Conservation (phyloP, 35 echinoderm and acorn worm species). For the Chiridota heheva region DNA sequence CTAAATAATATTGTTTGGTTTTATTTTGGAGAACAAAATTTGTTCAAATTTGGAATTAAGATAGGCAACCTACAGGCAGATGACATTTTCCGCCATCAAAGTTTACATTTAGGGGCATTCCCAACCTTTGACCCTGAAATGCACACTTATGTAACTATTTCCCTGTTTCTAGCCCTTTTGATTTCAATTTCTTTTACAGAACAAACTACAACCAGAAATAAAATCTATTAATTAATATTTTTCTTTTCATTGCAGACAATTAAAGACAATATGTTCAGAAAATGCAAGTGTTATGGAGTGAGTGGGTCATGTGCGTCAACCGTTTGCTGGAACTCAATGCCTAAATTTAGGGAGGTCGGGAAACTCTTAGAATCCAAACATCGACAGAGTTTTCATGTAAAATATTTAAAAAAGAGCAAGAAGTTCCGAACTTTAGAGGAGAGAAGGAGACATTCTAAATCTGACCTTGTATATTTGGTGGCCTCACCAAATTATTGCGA, state of each 20-base stretch:
- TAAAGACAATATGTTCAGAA: constrained; percentile 77
- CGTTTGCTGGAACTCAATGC: constrained; percentile 97
- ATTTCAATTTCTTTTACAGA: too few relatives aligned
- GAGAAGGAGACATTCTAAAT: constrained; percentile 46
- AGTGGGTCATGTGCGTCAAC: constrained; percentile 89
- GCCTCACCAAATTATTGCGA: constrained; percentile 73
- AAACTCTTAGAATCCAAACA: constrained; percentile 48
- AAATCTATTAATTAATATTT: neutral
- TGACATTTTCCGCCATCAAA: too few relatives aligned
- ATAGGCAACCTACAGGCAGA: too few relatives aligned
- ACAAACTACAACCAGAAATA: too few relatives aligned
- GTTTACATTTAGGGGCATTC: too few relatives aligned
- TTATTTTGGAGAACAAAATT: too few relatives aligned
- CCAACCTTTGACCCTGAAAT: too few relatives aligned
- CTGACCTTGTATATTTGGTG: constrained; percentile 79
- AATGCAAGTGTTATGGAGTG: constrained; percentile 96
- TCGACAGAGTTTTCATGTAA: constrained; percentile 49
- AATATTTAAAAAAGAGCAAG: constrained; percentile 59
- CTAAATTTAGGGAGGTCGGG: constrained; percentile 67
- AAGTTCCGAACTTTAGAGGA: constrained; percentile 71
- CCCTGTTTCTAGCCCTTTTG: too few relatives aligned
- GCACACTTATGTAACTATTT: too few relatives aligned
- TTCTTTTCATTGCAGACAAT: constrained; percentile 62
- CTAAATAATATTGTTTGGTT: too few relatives aligned
- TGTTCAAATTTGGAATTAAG: too few relatives aligned